Evolutionary conservation across 2,888 invertebrate genomes (phyloP).

Genomic region (Belgica antarctica): DNA sequence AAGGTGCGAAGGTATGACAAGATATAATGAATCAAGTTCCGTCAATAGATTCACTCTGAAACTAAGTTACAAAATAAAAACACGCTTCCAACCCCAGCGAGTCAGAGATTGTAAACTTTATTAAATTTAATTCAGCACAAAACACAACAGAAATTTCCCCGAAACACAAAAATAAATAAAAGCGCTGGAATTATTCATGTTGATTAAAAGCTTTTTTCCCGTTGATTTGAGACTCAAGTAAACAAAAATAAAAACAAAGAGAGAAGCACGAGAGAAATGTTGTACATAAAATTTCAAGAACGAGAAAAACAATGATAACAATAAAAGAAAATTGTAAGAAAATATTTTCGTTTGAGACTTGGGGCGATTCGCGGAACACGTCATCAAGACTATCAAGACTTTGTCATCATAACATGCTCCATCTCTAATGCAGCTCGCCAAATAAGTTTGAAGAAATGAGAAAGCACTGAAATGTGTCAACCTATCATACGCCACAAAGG

Average conservation of each 20-base stretch:
- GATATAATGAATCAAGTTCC: not conserved
- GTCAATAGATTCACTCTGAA: not conserved
- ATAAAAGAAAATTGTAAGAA: constrained; percentile 27
- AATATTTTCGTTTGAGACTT: not conserved
- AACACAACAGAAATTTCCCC: not conserved
- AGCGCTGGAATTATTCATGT: constrained; percentile 8
- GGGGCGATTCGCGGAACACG: too few species aligned
- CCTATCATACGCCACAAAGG: too few species aligned
- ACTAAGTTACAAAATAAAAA: not conserved
- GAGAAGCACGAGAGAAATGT: not conserved
- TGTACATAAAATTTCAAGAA: constrained; percentile 20
- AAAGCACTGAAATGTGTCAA: too few species aligned
- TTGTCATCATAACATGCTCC: not conserved
- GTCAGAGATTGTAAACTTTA: too few species aligned
- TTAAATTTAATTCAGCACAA: constrained; percentile 1
- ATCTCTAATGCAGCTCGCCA: too few species aligned
- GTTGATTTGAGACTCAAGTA: constrained; percentile 21
- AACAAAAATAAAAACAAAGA: not conserved
- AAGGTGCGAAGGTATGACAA: not conserved
- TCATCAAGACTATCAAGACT: too few species aligned
- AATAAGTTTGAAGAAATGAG: too few species aligned
- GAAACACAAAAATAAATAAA: too few species aligned
- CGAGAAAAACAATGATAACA: constrained; percentile 21
- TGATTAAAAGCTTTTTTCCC: constrained; percentile 21
- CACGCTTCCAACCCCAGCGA: too few species aligned